Conservation (phyloP, 1,140 invertebrate species). For the Drosophila tani region DNA sequence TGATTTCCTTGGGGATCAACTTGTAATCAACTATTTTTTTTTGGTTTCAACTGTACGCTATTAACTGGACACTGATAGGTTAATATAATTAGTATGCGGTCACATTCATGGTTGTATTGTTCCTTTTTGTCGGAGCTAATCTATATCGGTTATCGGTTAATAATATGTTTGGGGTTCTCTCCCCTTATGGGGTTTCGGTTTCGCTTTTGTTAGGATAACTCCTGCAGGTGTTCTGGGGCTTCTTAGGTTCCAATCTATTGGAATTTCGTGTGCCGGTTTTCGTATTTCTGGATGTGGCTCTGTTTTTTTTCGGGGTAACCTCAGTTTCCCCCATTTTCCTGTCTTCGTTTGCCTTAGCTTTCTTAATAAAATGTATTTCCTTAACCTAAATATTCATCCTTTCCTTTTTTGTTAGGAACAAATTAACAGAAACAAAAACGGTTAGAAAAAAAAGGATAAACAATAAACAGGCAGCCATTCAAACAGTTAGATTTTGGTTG, state of each 20-base stretch:
- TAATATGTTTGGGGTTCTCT: slow-evolving; percentile 1
- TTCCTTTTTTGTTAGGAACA: slow-evolving; percentile 7
- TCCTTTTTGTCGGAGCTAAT: not conserved
- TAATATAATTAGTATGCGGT: not conserved
- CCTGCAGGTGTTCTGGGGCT: slow-evolving; percentile 12
- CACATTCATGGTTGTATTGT: not conserved
- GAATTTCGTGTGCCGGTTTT: slow-evolving; percentile 8
- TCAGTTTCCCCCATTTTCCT: slow-evolving; percentile 6
- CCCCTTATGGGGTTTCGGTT: not conserved
- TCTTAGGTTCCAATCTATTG: slow-evolving; percentile 2
- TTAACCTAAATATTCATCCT: slow-evolving; percentile 14
- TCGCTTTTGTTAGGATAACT: slow-evolving; percentile 5
- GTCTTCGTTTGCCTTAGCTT: slow-evolving; percentile 4
- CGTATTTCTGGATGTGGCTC: not conserved
- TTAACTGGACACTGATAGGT: slow-evolving; percentile 2
- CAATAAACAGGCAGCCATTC: slow-evolving; percentile 36
- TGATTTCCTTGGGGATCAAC: slow-evolving; percentile 10
- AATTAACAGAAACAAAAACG: slow-evolving; percentile 25
- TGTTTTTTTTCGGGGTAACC: not conserved
- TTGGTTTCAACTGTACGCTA: not conserved
- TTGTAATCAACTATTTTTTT: not conserved
- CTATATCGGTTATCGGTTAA: not conserved
- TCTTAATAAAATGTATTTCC: slow-evolving; percentile 30
- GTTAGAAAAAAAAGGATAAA: slow-evolving; percentile 15
- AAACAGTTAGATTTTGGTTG: slow-evolving; percentile 60